Evolutionary conservation across 2,113 vertebrate genomes (phyloP), one percentile per base, ranked within the genome.

Genomic region (Lanius collurio): DNA sequence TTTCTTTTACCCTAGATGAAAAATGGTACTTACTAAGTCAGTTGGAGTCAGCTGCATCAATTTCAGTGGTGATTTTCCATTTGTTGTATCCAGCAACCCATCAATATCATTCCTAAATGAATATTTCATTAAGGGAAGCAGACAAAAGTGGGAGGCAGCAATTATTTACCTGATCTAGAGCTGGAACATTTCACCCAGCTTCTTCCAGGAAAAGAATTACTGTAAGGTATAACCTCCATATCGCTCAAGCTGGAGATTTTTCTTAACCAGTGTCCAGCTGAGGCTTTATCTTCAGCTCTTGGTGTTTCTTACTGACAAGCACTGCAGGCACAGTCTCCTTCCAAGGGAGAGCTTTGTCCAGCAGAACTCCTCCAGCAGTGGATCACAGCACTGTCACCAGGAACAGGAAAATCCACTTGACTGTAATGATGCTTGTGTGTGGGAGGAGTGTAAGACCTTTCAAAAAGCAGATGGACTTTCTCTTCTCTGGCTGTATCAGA

Each of bases 71-170:
- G 64, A 49, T 84, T 95, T 94, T 90, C 76, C 85, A 75, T 86
- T 79, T 64, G 62, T 88, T 84, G 35, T 68, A 57, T 84, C 62
- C 74, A 86, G 37, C 41, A 89, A 77, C 47, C 42, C 55, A 83
- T 86, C 10, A 1, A 69, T 74, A 88, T 8, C 1, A 24, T 46
- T 67, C 28, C 24, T 82, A 88, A 94, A 91, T 91, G 26, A 84
- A 88, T 69, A 87, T 84, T 93, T 94, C 83, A 83, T 95, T 78
- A 88, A 89, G 64, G 52, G 93, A 90, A 23, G 55, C 55, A 84
- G 52, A 31, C 16, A 59, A 49, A 83, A 92, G 73, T 30, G 37
- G 56, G 47, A 93, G 81, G 75, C 41, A 78, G 83, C 53, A 64
- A 67, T 90, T 87, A 79, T 73, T 89, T 87, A 64, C 59, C 88